Conservation (phyloP, 2,888 invertebrate species). For the Eristalinus aeneus region DNA sequence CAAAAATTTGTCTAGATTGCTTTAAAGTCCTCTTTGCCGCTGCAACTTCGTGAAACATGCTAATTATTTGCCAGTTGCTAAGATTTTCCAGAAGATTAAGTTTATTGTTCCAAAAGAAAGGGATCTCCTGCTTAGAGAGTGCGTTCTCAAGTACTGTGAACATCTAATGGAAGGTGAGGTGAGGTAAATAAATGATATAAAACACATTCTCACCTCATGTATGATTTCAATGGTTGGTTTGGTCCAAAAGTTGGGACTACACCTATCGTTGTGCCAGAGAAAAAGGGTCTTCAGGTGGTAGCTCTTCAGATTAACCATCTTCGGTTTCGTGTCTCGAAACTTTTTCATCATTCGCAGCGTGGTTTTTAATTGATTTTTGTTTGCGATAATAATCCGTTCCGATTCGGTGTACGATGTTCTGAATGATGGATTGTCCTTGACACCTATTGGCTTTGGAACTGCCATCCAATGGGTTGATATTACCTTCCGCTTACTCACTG, state of each 20-base stretch:
- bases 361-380: not conserved
- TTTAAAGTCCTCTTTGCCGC: not conserved
- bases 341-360: not conserved
- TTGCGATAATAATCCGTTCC: not conserved
- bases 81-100: not conserved
- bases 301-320: not conserved
- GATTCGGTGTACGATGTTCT: not conserved
- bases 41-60: not conserved
- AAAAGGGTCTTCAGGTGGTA: constrained; percentile 1
- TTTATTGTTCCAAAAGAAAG: not conserved
- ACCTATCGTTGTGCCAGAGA: not conserved
- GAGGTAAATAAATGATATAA: not conserved
- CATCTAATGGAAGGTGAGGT: too few relatives aligned
- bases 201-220: not conserved
- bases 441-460: constrained; percentile 20
- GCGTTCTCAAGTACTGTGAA: not conserved
- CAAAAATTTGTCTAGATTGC: not conserved
- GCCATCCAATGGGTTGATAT: constrained; percentile 15
- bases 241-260: not conserved
- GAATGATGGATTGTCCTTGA: not conserved
- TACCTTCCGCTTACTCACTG: not conserved
- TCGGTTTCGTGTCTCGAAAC: not conserved
- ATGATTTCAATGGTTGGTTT: not conserved
- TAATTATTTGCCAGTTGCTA: not conserved
- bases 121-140: not conserved